These are phyloP conservation scores for Phengaris alcon DNA, from an alignment of 2,888 invertebrate species.

Conservation along the genomic window DNA sequence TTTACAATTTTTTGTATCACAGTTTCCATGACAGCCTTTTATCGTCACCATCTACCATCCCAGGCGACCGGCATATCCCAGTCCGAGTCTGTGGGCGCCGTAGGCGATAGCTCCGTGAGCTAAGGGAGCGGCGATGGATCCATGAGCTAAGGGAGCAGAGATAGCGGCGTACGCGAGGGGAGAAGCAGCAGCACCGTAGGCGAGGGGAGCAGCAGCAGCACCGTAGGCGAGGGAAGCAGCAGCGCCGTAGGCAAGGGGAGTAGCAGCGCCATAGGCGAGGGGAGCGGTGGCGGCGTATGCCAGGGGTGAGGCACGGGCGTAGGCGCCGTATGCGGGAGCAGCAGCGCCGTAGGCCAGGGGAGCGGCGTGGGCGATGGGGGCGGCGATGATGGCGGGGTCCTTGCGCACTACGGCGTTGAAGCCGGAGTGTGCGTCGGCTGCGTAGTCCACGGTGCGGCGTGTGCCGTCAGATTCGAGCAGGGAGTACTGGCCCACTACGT, in stretches of 20 bases:
- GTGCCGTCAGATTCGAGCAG: slow-evolving; percentile 74
- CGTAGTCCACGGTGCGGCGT: slow-evolving; percentile 75
- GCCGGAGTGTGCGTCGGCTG: slow-evolving; percentile 68
- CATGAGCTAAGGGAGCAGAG: slow-evolving; percentile 27
- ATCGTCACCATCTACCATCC: slow-evolving; percentile 23
- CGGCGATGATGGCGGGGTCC: slow-evolving; percentile 55
- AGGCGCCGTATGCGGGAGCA: slow-evolving; percentile 28
- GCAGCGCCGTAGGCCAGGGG: slow-evolving; percentile 31
- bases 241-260: not conserved
- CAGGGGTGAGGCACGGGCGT: slow-evolving; percentile 39
- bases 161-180: slow-evolving; percentile 32
- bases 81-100: slow-evolving; percentile 34
- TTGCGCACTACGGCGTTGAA: slow-evolving; percentile 78
- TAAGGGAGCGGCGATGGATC: slow-evolving; percentile 36
- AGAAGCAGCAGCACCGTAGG: slow-evolving; percentile 38
- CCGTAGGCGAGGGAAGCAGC: slow-evolving; percentile 42
- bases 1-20: slow-evolving; percentile 29
- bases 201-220: slow-evolving; percentile 43
- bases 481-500: slow-evolving; percentile 72
- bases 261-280: slow-evolving; percentile 31
- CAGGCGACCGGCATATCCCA: slow-evolving; percentile 39
- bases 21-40: slow-evolving; percentile 28
- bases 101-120: slow-evolving; percentile 35
- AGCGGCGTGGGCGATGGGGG: slow-evolving; percentile 42
- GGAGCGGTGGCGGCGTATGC: slow-evolving; percentile 42